Evolutionary conservation across 2,797 vertebrate genomes (phyloP).

Genomic region (Phyllotis vaccarum): DNA sequence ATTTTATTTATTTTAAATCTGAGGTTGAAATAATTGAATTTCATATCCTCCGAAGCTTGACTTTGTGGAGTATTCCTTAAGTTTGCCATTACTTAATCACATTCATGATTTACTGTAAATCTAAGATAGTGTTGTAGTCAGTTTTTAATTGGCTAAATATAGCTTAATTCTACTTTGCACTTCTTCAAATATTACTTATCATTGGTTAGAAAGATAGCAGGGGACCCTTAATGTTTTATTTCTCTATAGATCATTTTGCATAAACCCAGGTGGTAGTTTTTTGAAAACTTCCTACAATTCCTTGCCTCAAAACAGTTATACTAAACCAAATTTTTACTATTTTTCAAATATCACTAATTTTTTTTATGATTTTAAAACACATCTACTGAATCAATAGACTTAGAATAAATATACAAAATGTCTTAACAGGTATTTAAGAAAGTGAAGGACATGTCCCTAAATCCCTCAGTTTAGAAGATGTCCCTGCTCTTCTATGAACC

Average conservation of each 20-base stretch:
- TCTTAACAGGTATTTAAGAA: not conserved
- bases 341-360: not conserved
- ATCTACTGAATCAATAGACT: not conserved
- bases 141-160: not conserved
- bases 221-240: not conserved
- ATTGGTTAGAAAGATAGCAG: not conserved
- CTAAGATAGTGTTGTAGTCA: not conserved
- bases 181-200: not conserved
- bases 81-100: not conserved
- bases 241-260: not conserved
- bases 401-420: not conserved
- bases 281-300: not conserved
- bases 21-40: not conserved
- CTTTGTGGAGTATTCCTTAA: not conserved
- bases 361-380: not conserved
- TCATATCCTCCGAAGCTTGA: not conserved
- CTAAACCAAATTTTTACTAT: not conserved
- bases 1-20: not conserved
- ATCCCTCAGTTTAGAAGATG: not conserved
- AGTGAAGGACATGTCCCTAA: not conserved
- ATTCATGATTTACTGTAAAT: slow-evolving; percentile 17
- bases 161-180: not conserved
- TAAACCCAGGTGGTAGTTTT: not conserved
- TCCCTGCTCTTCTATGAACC: not conserved
- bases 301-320: not conserved